Evolutionary conservation across 2,797 vertebrate genomes (phyloP), one percentile per base, ranked within the genome.

Genomic region (Protosalanx chinensis): DNA sequence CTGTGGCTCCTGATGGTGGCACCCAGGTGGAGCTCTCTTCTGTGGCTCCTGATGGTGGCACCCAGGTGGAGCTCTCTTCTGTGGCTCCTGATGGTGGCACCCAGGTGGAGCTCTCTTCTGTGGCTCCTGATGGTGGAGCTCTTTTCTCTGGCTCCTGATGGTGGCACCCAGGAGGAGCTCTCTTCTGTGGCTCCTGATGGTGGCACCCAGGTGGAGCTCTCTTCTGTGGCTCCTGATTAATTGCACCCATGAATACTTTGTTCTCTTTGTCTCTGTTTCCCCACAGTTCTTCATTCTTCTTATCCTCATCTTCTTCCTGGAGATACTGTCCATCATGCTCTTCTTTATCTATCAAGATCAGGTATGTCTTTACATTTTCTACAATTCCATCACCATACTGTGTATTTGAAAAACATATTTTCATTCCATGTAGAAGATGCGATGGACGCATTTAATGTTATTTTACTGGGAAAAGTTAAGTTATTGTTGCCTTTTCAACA

Each of bases 331-430:
- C 74, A 93, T 96, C 80, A 93, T 95, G 89, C 94, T 99, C 33
- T 98, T 98, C 93, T 97, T 96, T 64, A 91, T 94, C 86, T 97
- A 98, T 89, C 96, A 95, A 0, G 95, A 97, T 76, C 91, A 98
- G 97, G 97, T 98, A 92, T 89, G 91, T 79, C 70, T 29, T 1
- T 3, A 23, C 15, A 27, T 16, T 32, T 15, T 7, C 27, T 35
- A 15, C 10, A 35, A 59, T 64, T n/a, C n/a, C 35, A 53, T 76
- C 72, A 41, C 69, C n/a, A 33, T 60, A 57, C 4, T 60, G 63
- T 72, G 76, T 58, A 53, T 15, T 67, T 67, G 62, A 53, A 53
- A 41, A 8, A 41, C 7, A 41, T 41, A 7, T 41, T 41, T 41
- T 41, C 37, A 41, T 41, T 12, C 8, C 8, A 41, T 41, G 12